Conservation (phyloP, 1,140 invertebrate species). For the Mamestra configurata region DNA sequence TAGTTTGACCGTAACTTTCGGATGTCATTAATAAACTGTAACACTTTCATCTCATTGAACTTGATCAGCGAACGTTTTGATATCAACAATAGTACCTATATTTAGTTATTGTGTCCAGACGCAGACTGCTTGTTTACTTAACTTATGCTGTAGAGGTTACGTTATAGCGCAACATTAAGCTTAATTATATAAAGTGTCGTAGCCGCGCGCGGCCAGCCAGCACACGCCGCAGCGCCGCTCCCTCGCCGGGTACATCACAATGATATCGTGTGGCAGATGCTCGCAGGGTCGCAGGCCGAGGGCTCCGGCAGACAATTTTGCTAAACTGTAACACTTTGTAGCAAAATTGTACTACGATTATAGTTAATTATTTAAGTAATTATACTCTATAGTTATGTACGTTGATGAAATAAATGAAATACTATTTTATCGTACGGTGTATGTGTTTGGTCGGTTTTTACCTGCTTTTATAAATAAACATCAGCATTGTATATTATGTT, state of each 20-base stretch:
- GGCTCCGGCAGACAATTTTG: neutral
- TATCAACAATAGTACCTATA: neutral
- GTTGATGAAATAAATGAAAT: slow-evolving; percentile 64
- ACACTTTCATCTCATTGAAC: neutral
- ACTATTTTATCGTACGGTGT: slow-evolving; percentile 81
- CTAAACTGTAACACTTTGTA: neutral
- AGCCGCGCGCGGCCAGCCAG: neutral
- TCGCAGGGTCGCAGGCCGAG: slow-evolving; percentile 17
- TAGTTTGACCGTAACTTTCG: too few relatives aligned
- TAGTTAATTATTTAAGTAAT: slow-evolving; percentile 51
- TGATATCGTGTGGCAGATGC: slow-evolving; percentile 11
- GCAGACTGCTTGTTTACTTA: slow-evolving; percentile 32
- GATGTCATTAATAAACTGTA: neutral
- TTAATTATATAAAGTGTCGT: neutral
- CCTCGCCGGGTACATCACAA: neutral
- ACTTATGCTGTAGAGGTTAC: neutral
- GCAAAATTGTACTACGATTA: slow-evolving; percentile 17
- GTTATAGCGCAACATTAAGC: slow-evolving; percentile 1
- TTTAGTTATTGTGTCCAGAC: slow-evolving; percentile 16
- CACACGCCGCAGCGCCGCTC: too few relatives aligned
- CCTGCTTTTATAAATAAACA: slow-evolving; percentile 87
- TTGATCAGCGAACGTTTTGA: neutral
- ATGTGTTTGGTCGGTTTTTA: slow-evolving; percentile 84
- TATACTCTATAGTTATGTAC: slow-evolving; percentile 57
- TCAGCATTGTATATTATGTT: slow-evolving; percentile 87